A percentile compares a stretch with the other conserved stretches of the same genome.
phyloP scores from a whole-genome alignment of 2,888 invertebrate genomes.

The Drosophila atripex region DNA sequence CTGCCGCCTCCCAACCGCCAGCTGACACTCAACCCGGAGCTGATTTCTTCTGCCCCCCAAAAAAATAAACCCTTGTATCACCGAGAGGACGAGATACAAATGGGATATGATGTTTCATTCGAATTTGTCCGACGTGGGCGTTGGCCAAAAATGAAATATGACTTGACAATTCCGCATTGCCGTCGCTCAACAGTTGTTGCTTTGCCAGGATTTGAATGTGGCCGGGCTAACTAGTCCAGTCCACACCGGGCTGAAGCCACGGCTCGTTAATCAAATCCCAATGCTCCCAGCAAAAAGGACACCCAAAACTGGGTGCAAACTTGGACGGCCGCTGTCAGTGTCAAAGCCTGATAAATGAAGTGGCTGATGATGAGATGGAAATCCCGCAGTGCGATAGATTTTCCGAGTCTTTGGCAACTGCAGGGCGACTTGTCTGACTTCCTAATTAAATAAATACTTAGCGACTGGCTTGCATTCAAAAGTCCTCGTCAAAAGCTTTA shows the following conservation, averaged over 20 bases:
- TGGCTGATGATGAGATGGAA: slow-evolving; percentile 25
- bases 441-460: slow-evolving; percentile 30
- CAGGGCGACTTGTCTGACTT: slow-evolving; percentile 17
- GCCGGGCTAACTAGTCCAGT: slow-evolving; percentile 39
- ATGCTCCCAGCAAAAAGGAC: slow-evolving; percentile 15
- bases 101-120: slow-evolving; percentile 70
- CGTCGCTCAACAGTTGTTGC: slow-evolving; percentile 32
- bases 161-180: slow-evolving; percentile 63
- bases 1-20: slow-evolving; percentile 4
- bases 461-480: slow-evolving; percentile 22
- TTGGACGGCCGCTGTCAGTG: slow-evolving; percentile 60
- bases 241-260: slow-evolving; percentile 20
- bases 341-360: slow-evolving; percentile 75
- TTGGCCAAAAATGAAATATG: slow-evolving; percentile 69
- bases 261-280: slow-evolving; percentile 68
- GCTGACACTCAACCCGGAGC: slow-evolving; percentile 17
- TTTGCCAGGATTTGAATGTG: slow-evolving; percentile 19
- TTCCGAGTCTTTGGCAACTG: slow-evolving; percentile 9
- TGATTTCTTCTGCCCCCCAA: neutral
- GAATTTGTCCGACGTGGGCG: slow-evolving; percentile 64
- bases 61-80: slow-evolving; percentile 8
- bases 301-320: slow-evolving; percentile 56
- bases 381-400: slow-evolving; percentile 14
- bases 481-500: slow-evolving; percentile 9
- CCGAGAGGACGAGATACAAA: slow-evolving; percentile 51